These are phyloP conservation scores for Icerya purchasi DNA, from an alignment of 2,888 invertebrate genomes.

Conservation along the genomic window DNA sequence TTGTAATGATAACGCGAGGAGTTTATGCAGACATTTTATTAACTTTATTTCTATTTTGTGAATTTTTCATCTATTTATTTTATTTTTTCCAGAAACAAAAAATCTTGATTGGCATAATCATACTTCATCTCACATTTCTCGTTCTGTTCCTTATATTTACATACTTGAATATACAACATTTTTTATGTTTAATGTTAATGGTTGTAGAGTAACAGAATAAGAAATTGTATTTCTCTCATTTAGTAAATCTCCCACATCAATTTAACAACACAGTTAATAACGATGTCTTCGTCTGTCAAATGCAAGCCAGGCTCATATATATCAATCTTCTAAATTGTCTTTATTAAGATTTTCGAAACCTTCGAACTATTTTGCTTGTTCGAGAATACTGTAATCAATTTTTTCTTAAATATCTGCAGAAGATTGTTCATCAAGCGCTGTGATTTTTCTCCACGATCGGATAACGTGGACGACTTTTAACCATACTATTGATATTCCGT, in stretches of 20 bases:
- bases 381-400: neutral
- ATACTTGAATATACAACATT: no score
- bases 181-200: no score
- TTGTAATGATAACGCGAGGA: no score
- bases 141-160: no score
- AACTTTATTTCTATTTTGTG: no score
- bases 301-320: neutral
- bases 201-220: no score
- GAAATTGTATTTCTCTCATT: neutral
- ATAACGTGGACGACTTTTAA: neutral
- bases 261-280: neutral
- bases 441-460: neutral
- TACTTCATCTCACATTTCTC: no score
- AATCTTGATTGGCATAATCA: no score
- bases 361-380: neutral
- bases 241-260: neutral
- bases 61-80: no score
- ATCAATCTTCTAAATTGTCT: neutral
- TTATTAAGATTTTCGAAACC: neutral
- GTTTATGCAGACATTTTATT: no score
- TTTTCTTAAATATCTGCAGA: neutral
- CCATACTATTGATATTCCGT: neutral
- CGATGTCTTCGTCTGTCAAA: neutral
- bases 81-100: no score
- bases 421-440: neutral